Evolutionary conservation across 2,888 invertebrate genomes (phyloP).

Genomic region (Tenodera sinensis): DNA sequence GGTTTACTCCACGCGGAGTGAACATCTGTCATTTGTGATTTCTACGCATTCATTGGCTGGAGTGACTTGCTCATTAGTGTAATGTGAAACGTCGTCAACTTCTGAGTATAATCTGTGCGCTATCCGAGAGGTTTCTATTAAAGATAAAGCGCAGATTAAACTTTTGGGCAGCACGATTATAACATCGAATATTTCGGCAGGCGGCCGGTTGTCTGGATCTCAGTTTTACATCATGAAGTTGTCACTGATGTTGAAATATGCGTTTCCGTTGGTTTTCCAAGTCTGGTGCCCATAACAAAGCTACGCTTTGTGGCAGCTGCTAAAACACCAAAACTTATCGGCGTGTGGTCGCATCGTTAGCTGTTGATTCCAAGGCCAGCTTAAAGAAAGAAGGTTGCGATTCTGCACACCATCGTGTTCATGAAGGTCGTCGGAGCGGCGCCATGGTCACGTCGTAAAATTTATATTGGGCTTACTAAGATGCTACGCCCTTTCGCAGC

Average conservation of each 20-base stretch:
- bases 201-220: no score
- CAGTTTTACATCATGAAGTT: no score
- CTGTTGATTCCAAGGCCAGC: background rate
- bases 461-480: background rate
- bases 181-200: no score
- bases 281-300: background rate
- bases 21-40: no score
- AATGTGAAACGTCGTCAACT: no score
- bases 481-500: background rate
- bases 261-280: background rate
- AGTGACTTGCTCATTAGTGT: no score
- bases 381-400: background rate
- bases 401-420: background rate
- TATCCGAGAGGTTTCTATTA: no score
- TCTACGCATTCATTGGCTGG: no score
- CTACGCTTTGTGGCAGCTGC: background rate
- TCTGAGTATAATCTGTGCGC: no score
- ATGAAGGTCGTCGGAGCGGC: background rate
- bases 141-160: no score
- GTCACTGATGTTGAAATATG: background rate
- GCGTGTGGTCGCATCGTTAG: background rate
- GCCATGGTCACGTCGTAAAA: background rate
- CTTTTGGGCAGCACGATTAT: no score
- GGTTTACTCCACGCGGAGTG: no score
- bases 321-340: background rate